Evolutionary conservation across 2,113 vertebrate genomes (phyloP), one percentile per base, ranked within the genome.

Genomic region (Anoura caudifer): DNA sequence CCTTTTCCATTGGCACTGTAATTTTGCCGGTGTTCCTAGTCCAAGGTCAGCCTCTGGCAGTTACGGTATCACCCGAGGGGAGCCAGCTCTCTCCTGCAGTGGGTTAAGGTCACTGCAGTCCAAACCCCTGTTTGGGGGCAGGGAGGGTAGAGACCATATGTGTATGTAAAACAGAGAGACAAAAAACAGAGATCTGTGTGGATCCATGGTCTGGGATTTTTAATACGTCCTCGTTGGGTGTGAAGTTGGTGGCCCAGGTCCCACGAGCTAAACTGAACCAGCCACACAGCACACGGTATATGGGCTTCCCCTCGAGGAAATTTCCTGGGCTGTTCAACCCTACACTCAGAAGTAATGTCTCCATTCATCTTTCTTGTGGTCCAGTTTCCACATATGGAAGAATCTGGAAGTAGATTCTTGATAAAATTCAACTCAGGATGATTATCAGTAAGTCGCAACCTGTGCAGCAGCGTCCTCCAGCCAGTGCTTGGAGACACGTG

Each of bases 401-500:
- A 38, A 88, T 72, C 28, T 45, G 7, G 9, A 59, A 43, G 31
- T 50, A 28, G 73, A 45, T 22, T 43, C 45, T 72, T 63, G n/a
- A 67, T 33, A 79, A 65, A 87, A 17, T 33, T 12, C 7, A 0
- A 4, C 20, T 75, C n/a, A 20, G 31, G 19, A 15, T 28, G 41
- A 0, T 56, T 43, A 33, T 69, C 17, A 6, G 20, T 6, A n/a
- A 16, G 43, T 26, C 26, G 31, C 50, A 16, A 47, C 4, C 0
- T 26, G 45, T 19, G 33, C 4, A 61, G 5, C 38, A 11, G 4
- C 0, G 10, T 52, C n/a, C 59, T 47, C 14, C 31, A 45, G 41
- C 19, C 12, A 0, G 19, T 10, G 24, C 33, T 7, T 15, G 26
- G 12, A 63, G 14, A 43, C 9, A 69, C 4, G 1, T 22, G 33